These are phyloP conservation scores for Melolontha melolontha DNA, from an alignment of 2,888 invertebrate species.

Conservation along the genomic window DNA sequence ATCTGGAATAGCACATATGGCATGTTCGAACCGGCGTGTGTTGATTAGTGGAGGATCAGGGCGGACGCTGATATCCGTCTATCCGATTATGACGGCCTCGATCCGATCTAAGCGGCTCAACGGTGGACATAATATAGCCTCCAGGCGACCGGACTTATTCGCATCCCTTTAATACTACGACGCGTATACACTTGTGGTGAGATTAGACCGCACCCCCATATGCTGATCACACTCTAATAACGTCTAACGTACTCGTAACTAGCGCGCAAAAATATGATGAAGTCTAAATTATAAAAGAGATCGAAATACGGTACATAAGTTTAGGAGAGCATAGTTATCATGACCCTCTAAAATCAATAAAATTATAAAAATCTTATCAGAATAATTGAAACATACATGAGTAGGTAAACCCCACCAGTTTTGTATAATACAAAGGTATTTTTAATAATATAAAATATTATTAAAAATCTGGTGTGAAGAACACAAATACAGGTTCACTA, in stretches of 20 bases:
- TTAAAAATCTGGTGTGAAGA: too few relatives aligned
- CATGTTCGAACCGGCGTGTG: constrained; percentile 49
- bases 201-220: constrained; percentile 51
- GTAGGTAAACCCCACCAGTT: too few relatives aligned
- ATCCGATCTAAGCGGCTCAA: constrained; percentile 55
- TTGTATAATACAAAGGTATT: too few relatives aligned
- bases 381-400: too few relatives aligned
- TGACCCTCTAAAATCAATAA: too few relatives aligned
- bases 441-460: too few relatives aligned
- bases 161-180: constrained; percentile 37
- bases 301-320: too few relatives aligned
- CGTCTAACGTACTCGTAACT: constrained; percentile 12
- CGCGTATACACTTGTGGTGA: constrained; percentile 49
- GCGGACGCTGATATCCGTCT: constrained; percentile 50
- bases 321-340: too few relatives aligned
- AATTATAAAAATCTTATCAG: too few relatives aligned
- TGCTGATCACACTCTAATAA: constrained; percentile 46
- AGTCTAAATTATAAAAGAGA: background rate
- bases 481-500: too few relatives aligned
- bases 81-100: constrained; percentile 55
- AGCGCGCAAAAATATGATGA: constrained; percentile 20
- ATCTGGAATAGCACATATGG: constrained; percentile 47
- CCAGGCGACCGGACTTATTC: constrained; percentile 49
- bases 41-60: constrained; percentile 51
- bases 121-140: constrained; percentile 55